A percentile compares a stretch with the other conserved stretches of the same genome.
These are phyloP conservation scores for Nicator chloris DNA, from an alignment of 2,113 vertebrate species.

Conservation along the genomic window DNA sequence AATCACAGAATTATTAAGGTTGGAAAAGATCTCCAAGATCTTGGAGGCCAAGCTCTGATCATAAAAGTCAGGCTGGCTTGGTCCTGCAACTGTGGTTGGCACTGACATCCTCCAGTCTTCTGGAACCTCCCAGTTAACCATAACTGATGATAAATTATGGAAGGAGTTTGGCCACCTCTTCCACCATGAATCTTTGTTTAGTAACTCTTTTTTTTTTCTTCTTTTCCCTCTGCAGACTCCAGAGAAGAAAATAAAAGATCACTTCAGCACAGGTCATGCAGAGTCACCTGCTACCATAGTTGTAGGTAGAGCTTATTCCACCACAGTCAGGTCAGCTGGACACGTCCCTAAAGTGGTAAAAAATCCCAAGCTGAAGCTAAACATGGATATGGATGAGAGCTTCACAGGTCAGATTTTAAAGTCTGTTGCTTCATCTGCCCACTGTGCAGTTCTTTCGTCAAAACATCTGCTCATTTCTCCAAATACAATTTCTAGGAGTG, in stretches of 20 bases:
- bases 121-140: not conserved
- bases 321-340: constrained; percentile 27
- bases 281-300: constrained; percentile 81
- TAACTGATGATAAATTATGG: not conserved
- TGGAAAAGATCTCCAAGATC: not conserved
- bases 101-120: too few relatives aligned
- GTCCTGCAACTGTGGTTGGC: too few relatives aligned
- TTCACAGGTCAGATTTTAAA: constrained; percentile 73
- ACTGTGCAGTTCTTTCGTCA: not conserved
- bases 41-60: not conserved
- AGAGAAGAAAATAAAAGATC: constrained; percentile 54
- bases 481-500: constrained; percentile 69
- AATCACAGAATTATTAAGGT: not conserved
- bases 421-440: not conserved
- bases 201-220: not conserved
- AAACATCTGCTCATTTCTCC: not conserved
- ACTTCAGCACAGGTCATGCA: constrained; percentile 84
- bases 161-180: not conserved
- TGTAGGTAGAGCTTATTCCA: constrained; percentile 77
- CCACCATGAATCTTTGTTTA: not conserved
- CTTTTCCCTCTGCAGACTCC: constrained; percentile 70
- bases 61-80: not conserved
- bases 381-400: constrained; percentile 79
- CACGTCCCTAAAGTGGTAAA: constrained; percentile 72
- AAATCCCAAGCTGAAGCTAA: constrained; percentile 67